Evolutionary conservation across 1,140 invertebrate species (phyloP), one percentile per base, ranked within the genome.

Genomic region (Temnothorax longispinosus): DNA sequence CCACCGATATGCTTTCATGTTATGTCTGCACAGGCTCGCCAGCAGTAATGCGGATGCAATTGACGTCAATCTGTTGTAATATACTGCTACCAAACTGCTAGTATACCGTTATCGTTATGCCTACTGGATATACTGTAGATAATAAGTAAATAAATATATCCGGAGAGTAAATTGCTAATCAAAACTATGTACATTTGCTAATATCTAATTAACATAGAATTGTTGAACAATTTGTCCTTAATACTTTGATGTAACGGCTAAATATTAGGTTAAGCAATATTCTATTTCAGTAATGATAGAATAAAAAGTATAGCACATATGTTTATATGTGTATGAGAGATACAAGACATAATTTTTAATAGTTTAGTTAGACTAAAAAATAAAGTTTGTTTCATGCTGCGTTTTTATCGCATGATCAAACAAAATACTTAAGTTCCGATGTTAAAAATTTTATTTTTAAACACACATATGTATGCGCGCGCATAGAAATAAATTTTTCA

Each of bases 21-120:
- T 71, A 15, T 27, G 69, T 71, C 67, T 71, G 44, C 67, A 27
- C 27, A 71, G 27, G 69, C 47, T 52, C 27, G 69, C 69, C 27
- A 27, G 69, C 65, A 50, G 27, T 50, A 50, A 72, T 72, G 27
- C 44, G 69, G 44, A 72, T 52, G 47, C 44, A 72, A 50, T 50
- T 50, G 44, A 72, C 52, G 69, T 18, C 44, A 72, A 50, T 72
- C 69, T 72, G 44, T 32, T 72, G 69, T 50, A 50, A 71, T 71
- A 50, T 50, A 72, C 15, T 32, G 69, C 3, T 71, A 6, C 38
- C 67, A 50, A 71, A 71, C 7, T 72, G 15, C 27, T 72, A 35
- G 27, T 27, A 11, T 35, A 72, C 15, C 32, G 27, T 72, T 72
- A 72, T 72, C 69, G 6, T 72, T 50, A 52, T 72, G 27, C 27